These are phyloP conservation scores for Ptilodon capucinus DNA, from an alignment of 2,888 invertebrate genomes.

Conservation along the genomic window DNA sequence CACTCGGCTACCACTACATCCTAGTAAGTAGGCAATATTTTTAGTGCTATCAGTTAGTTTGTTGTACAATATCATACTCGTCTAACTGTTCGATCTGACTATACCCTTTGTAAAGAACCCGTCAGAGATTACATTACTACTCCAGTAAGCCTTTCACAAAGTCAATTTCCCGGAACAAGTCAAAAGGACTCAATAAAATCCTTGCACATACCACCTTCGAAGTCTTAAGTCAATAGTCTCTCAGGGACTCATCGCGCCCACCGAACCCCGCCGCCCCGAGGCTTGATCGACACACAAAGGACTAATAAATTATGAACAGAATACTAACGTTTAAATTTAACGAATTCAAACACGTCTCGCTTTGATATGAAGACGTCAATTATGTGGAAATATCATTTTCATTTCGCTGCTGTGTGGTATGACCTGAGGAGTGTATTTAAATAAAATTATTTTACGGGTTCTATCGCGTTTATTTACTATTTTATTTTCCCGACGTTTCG, in stretches of 20 bases:
- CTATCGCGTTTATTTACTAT: no score
- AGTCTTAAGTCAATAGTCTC: not conserved
- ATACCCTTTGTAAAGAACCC: not conserved
- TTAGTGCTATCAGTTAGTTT: no score
- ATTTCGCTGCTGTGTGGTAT: conserved; percentile 26
- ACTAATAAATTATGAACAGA: conserved; percentile 14
- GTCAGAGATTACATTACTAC: not conserved
- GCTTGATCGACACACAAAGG: conserved; percentile 1
- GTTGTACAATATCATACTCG: not conserved
- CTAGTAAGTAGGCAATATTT: no score
- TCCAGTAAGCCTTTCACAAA: not conserved
- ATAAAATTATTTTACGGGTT: no score
- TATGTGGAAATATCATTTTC: conserved; percentile 62
- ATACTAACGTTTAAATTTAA: conserved; percentile 11
- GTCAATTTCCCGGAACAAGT: not conserved
- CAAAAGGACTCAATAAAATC: not conserved
- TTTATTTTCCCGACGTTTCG: no score
- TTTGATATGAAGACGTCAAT: conserved; percentile 53
- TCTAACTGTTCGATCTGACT: not conserved
- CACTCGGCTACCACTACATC: no score
- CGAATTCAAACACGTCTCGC: conserved; percentile 19
- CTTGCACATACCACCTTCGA: not conserved
- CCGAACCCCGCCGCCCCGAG: not conserved
- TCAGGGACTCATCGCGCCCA: not conserved
- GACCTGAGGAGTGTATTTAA: conserved; percentile 30